These are phyloP conservation scores for Caenorhabditis parvicauda DNA, from an alignment of 2,888 invertebrate species.

Conservation along the genomic window DNA sequence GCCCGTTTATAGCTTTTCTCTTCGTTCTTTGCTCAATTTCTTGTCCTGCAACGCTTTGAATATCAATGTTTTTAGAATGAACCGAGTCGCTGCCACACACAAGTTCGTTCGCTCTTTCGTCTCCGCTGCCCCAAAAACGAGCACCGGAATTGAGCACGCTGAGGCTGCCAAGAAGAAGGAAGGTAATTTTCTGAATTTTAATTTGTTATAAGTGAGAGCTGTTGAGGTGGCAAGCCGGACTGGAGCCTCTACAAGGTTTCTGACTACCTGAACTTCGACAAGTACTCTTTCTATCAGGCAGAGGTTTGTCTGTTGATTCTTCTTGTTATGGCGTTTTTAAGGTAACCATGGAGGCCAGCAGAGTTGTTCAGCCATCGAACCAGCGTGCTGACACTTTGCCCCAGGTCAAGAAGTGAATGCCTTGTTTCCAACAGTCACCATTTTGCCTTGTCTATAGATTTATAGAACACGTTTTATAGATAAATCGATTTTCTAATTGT, in stretches of 20 bases:
- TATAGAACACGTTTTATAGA: no score
- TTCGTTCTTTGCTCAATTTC: neutral
- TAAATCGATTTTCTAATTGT: no score
- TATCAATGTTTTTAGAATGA: slow-evolving; percentile 12
- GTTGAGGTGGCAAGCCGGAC: slow-evolving; percentile 37
- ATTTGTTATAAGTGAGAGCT: no score
- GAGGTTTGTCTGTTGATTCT: slow-evolving; percentile 43
- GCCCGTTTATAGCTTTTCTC: neutral
- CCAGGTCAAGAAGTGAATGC: no score
- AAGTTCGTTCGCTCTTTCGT: slow-evolving; percentile 16
- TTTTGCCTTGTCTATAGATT: no score
- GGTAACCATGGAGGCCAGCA: slow-evolving; percentile 46
- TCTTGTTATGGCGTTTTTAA: no score
- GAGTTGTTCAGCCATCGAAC: slow-evolving; percentile 56
- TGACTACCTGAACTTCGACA: slow-evolving; percentile 57
- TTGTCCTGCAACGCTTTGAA: neutral
- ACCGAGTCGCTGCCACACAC: slow-evolving; percentile 10
- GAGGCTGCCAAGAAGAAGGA: slow-evolving; percentile 44
- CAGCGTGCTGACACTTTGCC: slow-evolving; percentile 54
- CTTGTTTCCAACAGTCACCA: no score
- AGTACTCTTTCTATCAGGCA: slow-evolving; percentile 54
- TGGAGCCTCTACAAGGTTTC: slow-evolving; percentile 54
- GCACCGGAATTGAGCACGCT: slow-evolving; percentile 59
- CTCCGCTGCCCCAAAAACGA: slow-evolving; percentile 44
- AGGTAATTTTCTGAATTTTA: slow-evolving; percentile 10